Evolutionary conservation across 2,797 vertebrate genomes (phyloP).

Genomic region (Crenichthys baileyi): DNA sequence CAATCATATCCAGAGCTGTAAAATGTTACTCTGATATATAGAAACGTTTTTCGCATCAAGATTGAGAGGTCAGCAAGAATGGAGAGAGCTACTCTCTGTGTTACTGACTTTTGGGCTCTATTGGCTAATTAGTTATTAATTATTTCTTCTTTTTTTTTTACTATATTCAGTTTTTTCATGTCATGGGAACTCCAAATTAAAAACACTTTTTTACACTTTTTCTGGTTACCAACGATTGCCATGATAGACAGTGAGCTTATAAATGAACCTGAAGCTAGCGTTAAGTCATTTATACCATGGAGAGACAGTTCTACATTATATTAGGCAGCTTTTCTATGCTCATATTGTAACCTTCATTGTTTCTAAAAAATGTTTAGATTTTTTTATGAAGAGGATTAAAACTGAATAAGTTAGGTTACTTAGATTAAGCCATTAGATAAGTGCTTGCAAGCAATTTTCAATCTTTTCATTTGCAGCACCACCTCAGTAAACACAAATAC

Average conservation of each 20-base stretch:
- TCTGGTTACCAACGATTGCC: background rate
- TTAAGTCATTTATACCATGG: background rate
- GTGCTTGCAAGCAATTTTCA: no score
- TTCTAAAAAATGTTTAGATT: background rate
- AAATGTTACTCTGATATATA: constrained; percentile 25
- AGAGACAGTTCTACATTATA: no score
- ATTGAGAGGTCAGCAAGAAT: background rate
- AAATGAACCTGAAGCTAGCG: background rate
- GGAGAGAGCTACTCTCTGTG: background rate
- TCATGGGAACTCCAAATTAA: background rate
- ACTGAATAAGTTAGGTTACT: background rate
- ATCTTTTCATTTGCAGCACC: background rate
- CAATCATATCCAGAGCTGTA: constrained; percentile 24
- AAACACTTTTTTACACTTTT: background rate
- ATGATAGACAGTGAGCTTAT: background rate
- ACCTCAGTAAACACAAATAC: background rate
- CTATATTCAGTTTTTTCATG: background rate
- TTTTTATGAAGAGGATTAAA: background rate
- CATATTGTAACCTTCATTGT: no score
- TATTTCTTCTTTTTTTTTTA: no score
- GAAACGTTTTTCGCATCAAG: constrained; percentile 9
- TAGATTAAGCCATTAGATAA: background rate
- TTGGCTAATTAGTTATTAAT: background rate
- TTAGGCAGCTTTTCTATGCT: no score
- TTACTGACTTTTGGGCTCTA: background rate